These are phyloP conservation scores for Triplophysa tibetana DNA, from an alignment of 2,113 vertebrate species.

Conservation along the genomic window DNA sequence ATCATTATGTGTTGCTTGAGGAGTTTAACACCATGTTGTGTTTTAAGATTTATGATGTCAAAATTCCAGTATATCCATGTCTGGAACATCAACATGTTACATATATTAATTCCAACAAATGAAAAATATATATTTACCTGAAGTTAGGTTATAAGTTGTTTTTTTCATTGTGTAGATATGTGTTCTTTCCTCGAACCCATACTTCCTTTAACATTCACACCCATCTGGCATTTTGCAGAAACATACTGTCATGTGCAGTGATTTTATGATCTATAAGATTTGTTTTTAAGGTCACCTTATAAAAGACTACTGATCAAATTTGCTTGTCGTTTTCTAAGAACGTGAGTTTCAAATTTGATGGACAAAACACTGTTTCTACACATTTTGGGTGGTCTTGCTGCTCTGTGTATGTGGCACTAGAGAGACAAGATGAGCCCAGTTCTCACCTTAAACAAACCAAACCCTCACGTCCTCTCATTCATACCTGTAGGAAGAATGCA, in stretches of 20 bases:
- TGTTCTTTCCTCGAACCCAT: not conserved
- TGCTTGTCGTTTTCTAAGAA: constrained; percentile 1
- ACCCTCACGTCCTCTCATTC: too few relatives aligned
- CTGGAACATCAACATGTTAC: not conserved
- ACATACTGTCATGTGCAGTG: not conserved
- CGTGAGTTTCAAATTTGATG: not conserved
- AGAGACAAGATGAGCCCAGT: not conserved
- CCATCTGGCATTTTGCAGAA: not conserved
- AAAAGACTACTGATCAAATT: too few relatives aligned
- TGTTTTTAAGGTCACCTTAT: not conserved
- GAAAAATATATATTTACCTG: not conserved
- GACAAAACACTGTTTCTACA: not conserved
- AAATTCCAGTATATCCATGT: not conserved
- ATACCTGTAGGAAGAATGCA: too few relatives aligned
- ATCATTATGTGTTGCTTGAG: not conserved
- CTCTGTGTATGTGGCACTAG: too few relatives aligned
- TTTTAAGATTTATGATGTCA: not conserved
- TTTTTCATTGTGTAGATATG: not conserved
- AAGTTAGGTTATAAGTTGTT: too few relatives aligned
- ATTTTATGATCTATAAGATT: not conserved
- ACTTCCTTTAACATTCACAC: not conserved
- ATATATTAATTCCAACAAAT: not conserved
- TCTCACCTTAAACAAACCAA: too few relatives aligned
- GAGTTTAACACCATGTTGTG: not conserved
- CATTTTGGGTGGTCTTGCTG: not conserved